Evolutionary conservation across 1,140 invertebrate species (phyloP).

Genomic region (Heliconius melpomene): DNA sequence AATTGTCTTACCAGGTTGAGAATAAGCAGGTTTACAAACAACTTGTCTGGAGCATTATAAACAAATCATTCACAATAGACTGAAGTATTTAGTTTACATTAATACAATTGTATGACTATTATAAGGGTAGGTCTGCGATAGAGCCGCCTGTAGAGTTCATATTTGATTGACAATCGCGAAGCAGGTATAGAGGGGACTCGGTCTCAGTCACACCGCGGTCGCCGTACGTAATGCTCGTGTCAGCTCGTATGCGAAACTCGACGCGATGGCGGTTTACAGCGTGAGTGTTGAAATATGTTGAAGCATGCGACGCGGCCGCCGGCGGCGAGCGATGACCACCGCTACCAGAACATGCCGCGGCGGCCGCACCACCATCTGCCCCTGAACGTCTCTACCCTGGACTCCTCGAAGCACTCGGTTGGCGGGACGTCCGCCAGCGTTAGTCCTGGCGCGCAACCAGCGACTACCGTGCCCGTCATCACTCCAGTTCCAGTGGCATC

Average conservation of each 20-base stretch:
- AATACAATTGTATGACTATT: constrained; percentile 36
- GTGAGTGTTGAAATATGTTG: constrained; percentile 75
- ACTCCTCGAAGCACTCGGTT: constrained; percentile 87
- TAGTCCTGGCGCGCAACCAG: constrained; percentile 73
- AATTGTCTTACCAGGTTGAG: background rate
- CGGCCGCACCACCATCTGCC: constrained; percentile 81
- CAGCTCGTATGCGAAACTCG: constrained; percentile 42
- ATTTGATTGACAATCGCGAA: constrained; percentile 68
- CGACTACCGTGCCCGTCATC: constrained; percentile 55
- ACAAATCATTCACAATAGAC: constrained; percentile 19
- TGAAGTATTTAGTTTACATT: constrained; percentile 37
- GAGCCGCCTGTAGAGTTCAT: constrained; percentile 19
- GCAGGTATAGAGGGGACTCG: constrained; percentile 44
- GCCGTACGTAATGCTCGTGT: constrained; percentile 58
- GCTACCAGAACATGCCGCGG: constrained; percentile 79
- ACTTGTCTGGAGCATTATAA: constrained; percentile 23
- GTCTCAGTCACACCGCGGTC: constrained; percentile 61
- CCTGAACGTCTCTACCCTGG: constrained; percentile 86
- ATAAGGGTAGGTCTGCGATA: constrained; percentile 49
- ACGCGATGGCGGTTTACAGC: constrained; percentile 66
- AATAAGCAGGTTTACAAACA: constrained; percentile 41
- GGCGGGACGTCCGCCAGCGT: constrained; percentile 82
- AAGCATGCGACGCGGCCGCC: constrained; percentile 79
- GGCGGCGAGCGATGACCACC: constrained; percentile 76
- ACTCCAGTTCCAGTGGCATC: constrained; percentile 59